Percentiles rank a stretch among this genome's conserved stretches.
Evolutionary conservation across 2,113 vertebrate genomes (phyloP).

Genomic region (Entomyzon cyanotis): DNA sequence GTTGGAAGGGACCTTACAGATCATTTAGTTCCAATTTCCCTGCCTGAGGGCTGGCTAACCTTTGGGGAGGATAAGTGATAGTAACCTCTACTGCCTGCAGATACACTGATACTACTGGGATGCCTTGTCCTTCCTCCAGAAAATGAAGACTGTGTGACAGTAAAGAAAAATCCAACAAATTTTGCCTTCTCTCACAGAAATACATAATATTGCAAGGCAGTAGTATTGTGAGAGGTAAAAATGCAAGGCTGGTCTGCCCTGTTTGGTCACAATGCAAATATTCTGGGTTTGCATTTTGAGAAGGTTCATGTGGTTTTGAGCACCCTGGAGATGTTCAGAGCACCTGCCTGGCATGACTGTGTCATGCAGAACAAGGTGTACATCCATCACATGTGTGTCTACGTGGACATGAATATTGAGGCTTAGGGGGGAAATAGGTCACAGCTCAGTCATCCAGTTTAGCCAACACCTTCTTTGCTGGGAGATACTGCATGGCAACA

Average conservation of each 20-base stretch:
- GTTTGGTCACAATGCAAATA: not conserved
- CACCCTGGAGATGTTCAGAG: not conserved
- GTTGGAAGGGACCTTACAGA: not conserved
- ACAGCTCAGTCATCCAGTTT: not conserved
- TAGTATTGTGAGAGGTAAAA: not conserved
- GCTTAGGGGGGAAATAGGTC: not conserved
- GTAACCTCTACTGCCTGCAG: not conserved
- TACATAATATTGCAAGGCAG: not conserved
- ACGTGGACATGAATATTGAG: not conserved
- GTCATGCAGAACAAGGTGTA: not conserved
- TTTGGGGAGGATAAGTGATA: not conserved
- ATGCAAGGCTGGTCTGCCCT: not conserved
- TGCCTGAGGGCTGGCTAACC: not conserved
- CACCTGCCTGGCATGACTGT: not conserved
- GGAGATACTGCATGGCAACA: not conserved
- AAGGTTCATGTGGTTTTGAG: not conserved
- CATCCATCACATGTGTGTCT: not conserved
- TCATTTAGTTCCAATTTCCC: not conserved
- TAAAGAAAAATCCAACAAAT: not conserved
- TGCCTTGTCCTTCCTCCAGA: not conserved
- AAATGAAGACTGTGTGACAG: not conserved
- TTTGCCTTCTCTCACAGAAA: not conserved
- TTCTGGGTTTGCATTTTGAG: not conserved
- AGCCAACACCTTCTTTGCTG: not conserved
- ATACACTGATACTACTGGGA: not conserved